Base-by-base conservation (phyloP, 2,888 invertebrate species). In the Diloba caeruleocephala region DNA sequence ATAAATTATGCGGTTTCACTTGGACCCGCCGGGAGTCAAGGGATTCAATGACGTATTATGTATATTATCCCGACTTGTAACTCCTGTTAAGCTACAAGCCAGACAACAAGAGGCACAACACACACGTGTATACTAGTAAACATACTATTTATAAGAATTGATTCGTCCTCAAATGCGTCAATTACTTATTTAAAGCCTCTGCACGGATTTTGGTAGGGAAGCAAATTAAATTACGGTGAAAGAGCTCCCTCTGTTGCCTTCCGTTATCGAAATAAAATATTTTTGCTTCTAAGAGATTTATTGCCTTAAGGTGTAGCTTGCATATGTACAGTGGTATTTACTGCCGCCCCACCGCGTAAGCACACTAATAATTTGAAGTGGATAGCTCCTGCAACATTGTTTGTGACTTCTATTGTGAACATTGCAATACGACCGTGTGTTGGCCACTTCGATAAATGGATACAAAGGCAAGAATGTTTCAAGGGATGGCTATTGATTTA, bases 291-390 rank as follows among this genome's bases (percentile, higher is more conserved):
- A 49, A 57, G 33, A 68, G 64, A 78, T 77, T 72, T 62, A 76
- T 50, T 59, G 58, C 51, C 52, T 62, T 49, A 58, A 67, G 73
- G 69, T 74, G 58, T 61, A 49, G 42, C 59, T 38, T 59, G 58
- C 60, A 62, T 62, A 60, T 66, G 53, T 59, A 54, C 55, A 60
- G 55, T 65, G 41, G 49, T 68, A 58, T 67, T 65, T 67, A 67
- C 56, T 48, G 58, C 60, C 52, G 49, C 64, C 52, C 41, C 44
- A 38, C 42, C 37, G 63, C 62, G 68, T 70, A 59, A 71, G 68
- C 63, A 71, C 59, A 75, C 71, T 76, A 76, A 79, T 81, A 76
- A 77, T 70, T 72, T 78, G 71, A 72, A 78, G 76, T 81, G 75
- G 75, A 79, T 78, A 73, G 71, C 56, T 65, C 58, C 73, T 74